These are phyloP conservation scores for Parnassius orleans DNA, from an alignment of 2,888 invertebrate species.

Conservation along the genomic window DNA sequence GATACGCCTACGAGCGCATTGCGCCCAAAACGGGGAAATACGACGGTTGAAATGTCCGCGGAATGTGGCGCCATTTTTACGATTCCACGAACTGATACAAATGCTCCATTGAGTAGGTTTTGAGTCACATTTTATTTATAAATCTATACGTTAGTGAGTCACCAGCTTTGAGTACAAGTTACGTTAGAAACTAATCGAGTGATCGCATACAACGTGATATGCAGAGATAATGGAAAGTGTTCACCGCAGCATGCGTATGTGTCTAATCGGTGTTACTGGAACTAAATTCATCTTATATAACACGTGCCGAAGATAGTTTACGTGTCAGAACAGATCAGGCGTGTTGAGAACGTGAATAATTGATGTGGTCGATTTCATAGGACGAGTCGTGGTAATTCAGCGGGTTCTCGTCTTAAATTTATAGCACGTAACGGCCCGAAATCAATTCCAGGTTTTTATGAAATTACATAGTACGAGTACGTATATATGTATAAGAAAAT, in stretches of 20 bases:
- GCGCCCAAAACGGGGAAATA: conserved; percentile 21
- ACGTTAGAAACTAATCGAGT: conserved; percentile 6
- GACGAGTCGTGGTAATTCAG: too few relatives aligned
- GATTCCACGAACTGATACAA: conserved; percentile 21
- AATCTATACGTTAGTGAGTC: conserved; percentile 16
- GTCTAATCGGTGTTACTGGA: conserved; percentile 9
- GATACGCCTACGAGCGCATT: conserved; percentile 3
- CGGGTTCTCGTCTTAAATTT: too few relatives aligned
- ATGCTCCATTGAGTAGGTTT: conserved; percentile 17
- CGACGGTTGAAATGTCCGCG: conserved; percentile 14
- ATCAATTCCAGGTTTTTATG: too few relatives aligned
- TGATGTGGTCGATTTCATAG: too few relatives aligned
- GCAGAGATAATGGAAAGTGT: conserved; percentile 15
- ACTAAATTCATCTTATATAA: conserved; percentile 17
- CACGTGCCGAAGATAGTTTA: conserved; percentile 11
- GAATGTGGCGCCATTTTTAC: conserved; percentile 10
- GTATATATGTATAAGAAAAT: too few relatives aligned
- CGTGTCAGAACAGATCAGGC: background rate
- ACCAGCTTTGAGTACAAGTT: conserved; percentile 2
- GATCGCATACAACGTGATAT: conserved; percentile 16
- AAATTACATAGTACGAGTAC: too few relatives aligned
- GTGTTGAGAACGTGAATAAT: too few relatives aligned
- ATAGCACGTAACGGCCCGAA: too few relatives aligned
- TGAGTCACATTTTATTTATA: conserved; percentile 20
- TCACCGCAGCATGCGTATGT: conserved; percentile 11